A percentile compares a stretch with the other conserved stretches of the same genome.
Conservation (phyloP, 35 echinoderm and acorn worm genomes). For the Ptychodera flava region DNA sequence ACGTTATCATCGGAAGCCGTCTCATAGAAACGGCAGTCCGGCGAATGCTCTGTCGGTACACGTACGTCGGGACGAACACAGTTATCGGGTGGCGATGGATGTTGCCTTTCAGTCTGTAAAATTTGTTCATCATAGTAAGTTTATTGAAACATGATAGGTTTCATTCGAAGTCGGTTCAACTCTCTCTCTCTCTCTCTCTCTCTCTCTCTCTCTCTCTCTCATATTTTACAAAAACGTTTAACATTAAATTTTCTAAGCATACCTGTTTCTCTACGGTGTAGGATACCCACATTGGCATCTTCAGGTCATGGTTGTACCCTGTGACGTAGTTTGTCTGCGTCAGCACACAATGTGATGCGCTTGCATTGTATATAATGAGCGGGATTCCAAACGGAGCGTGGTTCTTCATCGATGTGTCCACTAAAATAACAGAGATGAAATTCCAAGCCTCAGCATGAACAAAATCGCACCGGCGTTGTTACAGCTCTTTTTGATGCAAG, state of each 20-base stretch:
- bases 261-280: conserved; percentile 61
- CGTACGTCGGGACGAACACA: conserved; percentile 66
- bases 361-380: conserved; percentile 18
- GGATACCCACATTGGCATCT: conserved; percentile 61
- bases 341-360: conserved; percentile 46
- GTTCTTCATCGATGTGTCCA: background rate
- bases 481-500: too few species aligned
- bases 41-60: conserved; percentile 27
- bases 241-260: too few species aligned
- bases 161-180: too few species aligned
- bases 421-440: background rate
- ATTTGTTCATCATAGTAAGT: too few species aligned
- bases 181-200: too few species aligned
- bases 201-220: too few species aligned
- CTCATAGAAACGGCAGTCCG: conserved; percentile 49
- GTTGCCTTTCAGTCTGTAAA: background rate
- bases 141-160: too few species aligned
- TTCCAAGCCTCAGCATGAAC: too few species aligned
- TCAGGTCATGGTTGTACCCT: conserved; percentile 55
- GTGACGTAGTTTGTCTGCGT: conserved; percentile 70
- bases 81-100: background rate
- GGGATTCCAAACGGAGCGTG: conserved; percentile 74
- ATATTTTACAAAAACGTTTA: too few species aligned
- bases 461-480: too few species aligned
- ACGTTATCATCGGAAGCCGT: conserved; percentile 17